Percentiles rank a stretch among this genome's conserved stretches.
These are phyloP conservation scores for Lontra canadensis DNA, from an alignment of 2,113 vertebrate species.

Conservation along the genomic window DNA sequence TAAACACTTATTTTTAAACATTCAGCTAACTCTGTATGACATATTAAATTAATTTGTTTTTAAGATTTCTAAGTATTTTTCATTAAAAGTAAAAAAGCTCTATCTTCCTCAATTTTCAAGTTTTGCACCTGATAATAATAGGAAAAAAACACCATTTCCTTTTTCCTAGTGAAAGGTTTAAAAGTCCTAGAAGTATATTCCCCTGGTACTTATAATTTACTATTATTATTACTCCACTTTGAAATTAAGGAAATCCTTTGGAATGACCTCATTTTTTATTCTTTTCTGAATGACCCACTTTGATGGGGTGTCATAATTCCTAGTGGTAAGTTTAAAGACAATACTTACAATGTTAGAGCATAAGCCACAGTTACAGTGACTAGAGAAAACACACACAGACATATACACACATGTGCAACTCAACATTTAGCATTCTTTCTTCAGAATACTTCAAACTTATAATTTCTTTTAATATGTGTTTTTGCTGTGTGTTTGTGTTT, in stretches of 20 bases:
- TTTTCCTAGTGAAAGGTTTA: conserved; percentile 55
- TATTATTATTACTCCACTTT: conserved; percentile 70
- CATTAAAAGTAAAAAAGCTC: conserved; percentile 16
- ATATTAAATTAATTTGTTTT: background rate
- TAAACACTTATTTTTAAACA: conserved; percentile 1
- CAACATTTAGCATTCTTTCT: background rate
- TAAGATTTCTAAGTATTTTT: conserved; percentile 9
- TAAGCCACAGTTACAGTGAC: background rate
- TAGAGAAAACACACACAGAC: background rate
- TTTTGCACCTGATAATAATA: conserved; percentile 54
- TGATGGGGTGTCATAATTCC: conserved; percentile 39
- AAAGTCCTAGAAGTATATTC: conserved; percentile 39
- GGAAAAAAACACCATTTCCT: conserved; percentile 19
- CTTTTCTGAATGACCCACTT: conserved; percentile 55
- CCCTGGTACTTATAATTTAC: conserved; percentile 65
- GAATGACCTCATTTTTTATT: conserved; percentile 69
- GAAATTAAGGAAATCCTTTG: conserved; percentile 65
- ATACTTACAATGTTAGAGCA: background rate
- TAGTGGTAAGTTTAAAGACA: conserved; percentile 29
- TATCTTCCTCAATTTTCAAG: conserved; percentile 17
- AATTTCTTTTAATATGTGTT: background rate
- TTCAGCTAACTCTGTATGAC: background rate
- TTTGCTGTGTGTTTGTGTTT: conserved; percentile 30
- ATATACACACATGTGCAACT: background rate
- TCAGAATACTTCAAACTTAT: background rate